Evolutionary conservation across 2,797 vertebrate genomes (phyloP).

Genomic region (Echeneis naucrates): DNA sequence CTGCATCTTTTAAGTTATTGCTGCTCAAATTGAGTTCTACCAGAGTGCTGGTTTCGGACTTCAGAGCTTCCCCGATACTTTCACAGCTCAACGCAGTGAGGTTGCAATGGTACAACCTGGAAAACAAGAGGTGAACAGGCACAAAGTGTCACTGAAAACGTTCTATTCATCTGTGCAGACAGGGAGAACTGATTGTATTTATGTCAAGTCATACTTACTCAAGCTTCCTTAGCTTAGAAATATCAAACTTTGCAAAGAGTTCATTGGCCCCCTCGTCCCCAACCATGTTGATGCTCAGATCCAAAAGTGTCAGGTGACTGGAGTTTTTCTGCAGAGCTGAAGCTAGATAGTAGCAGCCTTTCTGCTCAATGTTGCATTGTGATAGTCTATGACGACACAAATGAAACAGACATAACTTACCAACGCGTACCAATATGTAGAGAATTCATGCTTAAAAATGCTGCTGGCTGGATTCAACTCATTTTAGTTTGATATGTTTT

Average conservation of each 20-base stretch:
- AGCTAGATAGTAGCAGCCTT: constrained; percentile 45
- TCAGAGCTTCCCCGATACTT: constrained; percentile 41
- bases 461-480: too few relatives aligned
- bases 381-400: constrained; percentile 48
- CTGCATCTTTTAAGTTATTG: constrained; percentile 51
- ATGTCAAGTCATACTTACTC: constrained; percentile 53
- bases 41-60: constrained; percentile 24
- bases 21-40: constrained; percentile 60
- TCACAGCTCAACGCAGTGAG: constrained; percentile 48
- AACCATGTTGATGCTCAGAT: constrained; percentile 64
- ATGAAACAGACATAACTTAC: neutral
- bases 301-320: constrained; percentile 26
- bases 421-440: neutral
- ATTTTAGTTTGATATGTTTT: neutral
- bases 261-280: constrained; percentile 47
- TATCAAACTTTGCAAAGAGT: constrained; percentile 40
- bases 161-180: neutral
- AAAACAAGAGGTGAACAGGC: rapidly evolving
- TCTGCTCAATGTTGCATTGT: constrained; percentile 54
- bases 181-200: neutral
- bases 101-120: constrained; percentile 59
- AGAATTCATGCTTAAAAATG: neutral
- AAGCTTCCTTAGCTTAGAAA: constrained; percentile 47
- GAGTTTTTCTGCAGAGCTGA: constrained; percentile 42
- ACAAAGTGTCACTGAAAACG: neutral